phyloP scores from a whole-genome alignment of 2,797 vertebrate species.

The Spatula clypeata region DNA sequence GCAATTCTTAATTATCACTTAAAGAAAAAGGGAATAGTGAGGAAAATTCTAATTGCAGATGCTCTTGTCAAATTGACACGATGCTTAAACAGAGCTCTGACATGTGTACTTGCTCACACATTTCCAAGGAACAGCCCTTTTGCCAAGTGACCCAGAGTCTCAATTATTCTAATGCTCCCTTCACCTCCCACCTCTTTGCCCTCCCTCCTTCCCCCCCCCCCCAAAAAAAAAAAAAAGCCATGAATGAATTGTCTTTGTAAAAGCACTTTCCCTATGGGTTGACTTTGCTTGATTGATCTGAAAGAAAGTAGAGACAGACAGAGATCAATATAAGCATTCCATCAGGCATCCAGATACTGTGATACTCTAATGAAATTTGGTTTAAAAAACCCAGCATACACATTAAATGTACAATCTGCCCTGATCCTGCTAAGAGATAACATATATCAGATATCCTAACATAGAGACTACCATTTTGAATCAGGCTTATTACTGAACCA shows the following conservation, averaged over 20 bases:
- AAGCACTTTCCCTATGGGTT: neutral
- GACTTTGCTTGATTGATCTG: neutral
- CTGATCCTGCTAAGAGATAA: neutral
- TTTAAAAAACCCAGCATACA: neutral
- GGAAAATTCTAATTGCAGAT: neutral
- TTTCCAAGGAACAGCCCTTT: neutral
- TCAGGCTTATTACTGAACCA: neutral
- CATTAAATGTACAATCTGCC: neutral
- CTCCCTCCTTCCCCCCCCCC: too few species aligned
- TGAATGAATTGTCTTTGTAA: neutral
- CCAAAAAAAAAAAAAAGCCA: neutral
- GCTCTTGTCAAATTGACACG: neutral
- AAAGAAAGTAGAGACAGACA: neutral
- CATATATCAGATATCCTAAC: neutral
- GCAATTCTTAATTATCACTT: neutral
- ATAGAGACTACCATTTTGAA: neutral
- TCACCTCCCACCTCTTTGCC: neutral
- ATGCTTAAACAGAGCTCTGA: neutral
- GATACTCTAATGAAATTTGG: neutral
- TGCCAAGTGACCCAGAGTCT: neutral
- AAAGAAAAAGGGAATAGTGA: neutral
- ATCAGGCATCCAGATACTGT: neutral
- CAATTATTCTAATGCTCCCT: neutral
- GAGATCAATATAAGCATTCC: neutral
- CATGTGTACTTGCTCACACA: fast-evolving